Conservation (phyloP, 2,888 invertebrate genomes). For the Acronicta leporina region DNA sequence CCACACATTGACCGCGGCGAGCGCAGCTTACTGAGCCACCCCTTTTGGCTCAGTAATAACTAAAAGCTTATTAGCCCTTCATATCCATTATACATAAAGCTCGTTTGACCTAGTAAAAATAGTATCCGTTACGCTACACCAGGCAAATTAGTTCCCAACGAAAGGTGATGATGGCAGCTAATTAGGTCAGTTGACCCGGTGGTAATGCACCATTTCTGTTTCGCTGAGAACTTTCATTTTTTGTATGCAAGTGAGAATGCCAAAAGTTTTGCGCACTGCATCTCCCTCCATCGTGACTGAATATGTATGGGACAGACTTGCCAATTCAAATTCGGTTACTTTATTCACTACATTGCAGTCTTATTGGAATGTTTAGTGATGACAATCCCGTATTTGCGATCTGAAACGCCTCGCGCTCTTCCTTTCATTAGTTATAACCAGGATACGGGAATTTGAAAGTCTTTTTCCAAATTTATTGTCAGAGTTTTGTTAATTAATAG, state of each 20-base stretch:
- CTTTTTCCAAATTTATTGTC: too few relatives aligned
- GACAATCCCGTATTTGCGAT: constrained; percentile 54
- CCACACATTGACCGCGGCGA: too few relatives aligned
- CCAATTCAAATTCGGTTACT: constrained; percentile 83
- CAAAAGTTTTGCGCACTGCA: constrained; percentile 89
- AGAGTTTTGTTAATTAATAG: too few relatives aligned
- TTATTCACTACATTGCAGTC: constrained; percentile 74
- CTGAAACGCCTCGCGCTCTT: constrained; percentile 43
- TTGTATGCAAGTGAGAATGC: constrained; percentile 87
- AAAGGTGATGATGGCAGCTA: constrained; percentile 31
- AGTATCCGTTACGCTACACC: constrained; percentile 10
- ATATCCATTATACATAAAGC: not conserved
- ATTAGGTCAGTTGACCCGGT: constrained; percentile 52
- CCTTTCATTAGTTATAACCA: constrained; percentile 27
- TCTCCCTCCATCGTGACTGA: constrained; percentile 73
- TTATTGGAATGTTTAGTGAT: constrained; percentile 69
- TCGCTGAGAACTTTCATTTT: constrained; percentile 81
- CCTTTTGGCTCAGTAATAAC: too few relatives aligned
- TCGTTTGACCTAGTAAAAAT: constrained; percentile 14
- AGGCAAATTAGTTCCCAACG: constrained; percentile 28
- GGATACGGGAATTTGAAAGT: constrained; percentile 22
- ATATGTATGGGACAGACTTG: constrained; percentile 85
- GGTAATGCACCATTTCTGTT: constrained; percentile 75
- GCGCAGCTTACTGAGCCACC: too few relatives aligned
- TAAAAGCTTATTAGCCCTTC: too few relatives aligned